Percentiles rank a stretch among this genome's conserved stretches.
Evolutionary conservation across 1,140 invertebrate genomes (phyloP).

Genomic region (Diprion similis): DNA sequence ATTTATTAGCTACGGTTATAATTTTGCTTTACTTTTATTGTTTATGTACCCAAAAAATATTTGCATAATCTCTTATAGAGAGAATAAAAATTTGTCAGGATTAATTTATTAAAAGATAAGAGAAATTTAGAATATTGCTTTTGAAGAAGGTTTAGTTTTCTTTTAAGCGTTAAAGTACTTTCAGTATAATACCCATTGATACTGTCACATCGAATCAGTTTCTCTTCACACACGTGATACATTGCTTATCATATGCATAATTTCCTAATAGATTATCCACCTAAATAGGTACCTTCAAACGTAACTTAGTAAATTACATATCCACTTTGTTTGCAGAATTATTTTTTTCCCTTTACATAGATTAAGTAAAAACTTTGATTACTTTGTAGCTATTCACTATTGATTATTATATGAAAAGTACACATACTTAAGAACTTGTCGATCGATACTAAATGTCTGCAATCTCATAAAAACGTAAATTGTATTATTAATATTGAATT

Average conservation of each 20-base stretch:
- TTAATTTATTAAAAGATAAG: background rate
- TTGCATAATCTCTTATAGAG: background rate
- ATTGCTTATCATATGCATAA: background rate
- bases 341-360: background rate
- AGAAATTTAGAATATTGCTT: background rate
- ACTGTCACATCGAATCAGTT: background rate
- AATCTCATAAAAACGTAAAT: background rate
- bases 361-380: background rate
- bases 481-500: slow-evolving; percentile 1
- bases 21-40: background rate
- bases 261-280: background rate
- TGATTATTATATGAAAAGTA: background rate
- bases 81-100: background rate
- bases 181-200: no score
- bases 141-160: no score
- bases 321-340: background rate
- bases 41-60: background rate
- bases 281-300: background rate
- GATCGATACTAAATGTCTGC: background rate
- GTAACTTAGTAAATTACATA: background rate
- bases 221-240: background rate
- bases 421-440: background rate
- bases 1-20: background rate
- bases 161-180: no score
- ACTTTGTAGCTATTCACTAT: background rate